phyloP scores from a whole-genome alignment of 2,888 invertebrate genomes.

The Apamea sordens region DNA sequence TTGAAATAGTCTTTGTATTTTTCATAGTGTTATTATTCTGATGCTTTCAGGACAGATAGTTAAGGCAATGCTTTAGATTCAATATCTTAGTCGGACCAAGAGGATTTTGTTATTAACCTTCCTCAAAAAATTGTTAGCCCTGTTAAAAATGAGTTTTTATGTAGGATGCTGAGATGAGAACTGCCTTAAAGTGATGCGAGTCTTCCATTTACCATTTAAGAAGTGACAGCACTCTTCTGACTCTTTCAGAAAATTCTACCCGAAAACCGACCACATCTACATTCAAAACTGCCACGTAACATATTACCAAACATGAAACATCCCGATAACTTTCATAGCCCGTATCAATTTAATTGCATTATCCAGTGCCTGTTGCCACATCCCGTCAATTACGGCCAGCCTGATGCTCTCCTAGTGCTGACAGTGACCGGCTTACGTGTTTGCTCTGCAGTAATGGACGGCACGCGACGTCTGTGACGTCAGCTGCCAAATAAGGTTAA shows the following conservation, averaged over 20 bases:
- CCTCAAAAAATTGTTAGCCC: too few species aligned
- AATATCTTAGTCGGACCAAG: background rate
- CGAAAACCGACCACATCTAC: background rate
- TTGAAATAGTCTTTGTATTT: conserved; percentile 5
- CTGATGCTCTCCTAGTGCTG: conserved; percentile 45
- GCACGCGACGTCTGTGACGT: conserved; percentile 41
- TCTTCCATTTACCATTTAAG: background rate
- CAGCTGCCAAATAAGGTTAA: conserved; percentile 56
- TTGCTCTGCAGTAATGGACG: conserved; percentile 54
- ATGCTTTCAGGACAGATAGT: background rate
- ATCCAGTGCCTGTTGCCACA: conserved; percentile 30
- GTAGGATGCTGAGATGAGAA: background rate
- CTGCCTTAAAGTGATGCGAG: background rate
- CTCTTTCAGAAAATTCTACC: too few species aligned
- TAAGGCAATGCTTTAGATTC: background rate
- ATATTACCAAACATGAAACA: background rate
- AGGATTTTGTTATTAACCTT: background rate
- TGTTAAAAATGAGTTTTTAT: background rate
- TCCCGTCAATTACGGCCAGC: conserved; percentile 49
- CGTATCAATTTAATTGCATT: conserved; percentile 45
- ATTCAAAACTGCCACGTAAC: background rate
- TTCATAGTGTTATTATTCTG: background rate
- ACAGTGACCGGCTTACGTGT: conserved; percentile 52
- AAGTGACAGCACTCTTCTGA: background rate
- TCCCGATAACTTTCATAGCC: conserved; percentile 1